phyloP scores from a whole-genome alignment of 2,797 vertebrate species.

The Notolepis coatsorum region DNA sequence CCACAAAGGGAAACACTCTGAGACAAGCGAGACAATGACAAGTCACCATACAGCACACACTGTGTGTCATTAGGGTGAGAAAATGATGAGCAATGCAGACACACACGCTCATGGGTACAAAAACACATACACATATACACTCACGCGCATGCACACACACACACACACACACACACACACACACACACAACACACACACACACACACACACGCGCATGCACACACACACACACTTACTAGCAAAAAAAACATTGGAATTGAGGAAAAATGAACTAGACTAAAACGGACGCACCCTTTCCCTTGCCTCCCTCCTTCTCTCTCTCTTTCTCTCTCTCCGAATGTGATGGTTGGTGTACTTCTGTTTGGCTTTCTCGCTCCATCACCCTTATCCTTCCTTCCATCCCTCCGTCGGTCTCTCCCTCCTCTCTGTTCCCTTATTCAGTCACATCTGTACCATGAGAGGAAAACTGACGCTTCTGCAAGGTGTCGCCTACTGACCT shows the following conservation, averaged over 20 bases:
- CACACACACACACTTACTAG: background rate
- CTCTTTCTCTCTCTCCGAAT: constrained; percentile 3
- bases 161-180: background rate
- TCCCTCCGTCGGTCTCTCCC: constrained; percentile 33
- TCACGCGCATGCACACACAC: constrained; percentile 15
- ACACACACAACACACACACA: constrained; percentile 1
- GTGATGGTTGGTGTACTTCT: too few relatives aligned
- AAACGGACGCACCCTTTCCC: background rate
- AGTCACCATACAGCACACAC: too few relatives aligned
- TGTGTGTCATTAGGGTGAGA: too few relatives aligned
- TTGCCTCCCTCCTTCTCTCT: background rate
- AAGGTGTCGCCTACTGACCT: too few relatives aligned
- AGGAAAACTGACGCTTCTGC: too few relatives aligned
- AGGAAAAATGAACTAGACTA: constrained; percentile 13
- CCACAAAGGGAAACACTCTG: too few relatives aligned
- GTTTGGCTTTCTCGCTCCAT: background rate
- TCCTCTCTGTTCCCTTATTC: too few relatives aligned
- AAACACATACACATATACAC: background rate
- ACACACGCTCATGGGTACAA: too few relatives aligned
- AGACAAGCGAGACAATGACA: too few relatives aligned
- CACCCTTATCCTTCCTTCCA: constrained; percentile 41
- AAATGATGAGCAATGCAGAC: too few relatives aligned
- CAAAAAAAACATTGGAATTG: constrained; percentile 56
- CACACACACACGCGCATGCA: background rate
- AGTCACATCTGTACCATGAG: too few relatives aligned